Evolutionary conservation across 2,888 invertebrate species (phyloP).

Genomic region (Meloe dianella): DNA sequence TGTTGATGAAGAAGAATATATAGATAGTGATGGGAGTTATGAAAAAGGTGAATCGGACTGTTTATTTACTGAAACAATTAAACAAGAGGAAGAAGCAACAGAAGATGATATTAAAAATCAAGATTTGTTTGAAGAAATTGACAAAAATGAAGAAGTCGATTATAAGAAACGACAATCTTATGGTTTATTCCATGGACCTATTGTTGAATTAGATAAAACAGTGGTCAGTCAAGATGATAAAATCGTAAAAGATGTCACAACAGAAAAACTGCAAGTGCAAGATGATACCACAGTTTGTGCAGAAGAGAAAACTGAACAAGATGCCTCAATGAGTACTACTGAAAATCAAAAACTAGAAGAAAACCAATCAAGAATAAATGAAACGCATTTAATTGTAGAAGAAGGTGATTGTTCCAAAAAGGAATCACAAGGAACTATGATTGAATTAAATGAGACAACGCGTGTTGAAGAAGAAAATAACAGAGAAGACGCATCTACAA

Average conservation of each 20-base stretch:
- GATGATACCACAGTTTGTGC: background rate
- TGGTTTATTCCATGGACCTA: background rate
- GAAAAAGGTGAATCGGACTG: background rate
- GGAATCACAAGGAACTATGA: background rate
- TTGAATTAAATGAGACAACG: constrained; percentile 1
- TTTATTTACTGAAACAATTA: background rate
- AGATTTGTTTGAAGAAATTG: background rate
- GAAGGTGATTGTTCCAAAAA: background rate
- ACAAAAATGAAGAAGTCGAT: background rate
- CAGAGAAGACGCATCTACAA: constrained; percentile 11
- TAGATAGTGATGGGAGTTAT: background rate
- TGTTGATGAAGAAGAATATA: constrained; percentile 13
- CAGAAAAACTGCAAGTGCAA: too few species aligned
- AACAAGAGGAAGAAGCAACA: background rate
- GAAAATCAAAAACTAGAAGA: constrained; percentile 3
- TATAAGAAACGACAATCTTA: background rate
- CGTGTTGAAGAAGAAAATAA: constrained; percentile 8
- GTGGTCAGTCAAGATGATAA: background rate
- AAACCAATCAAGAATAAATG: background rate
- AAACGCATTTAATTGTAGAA: background rate
- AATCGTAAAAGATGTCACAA: background rate
- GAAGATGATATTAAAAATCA: background rate
- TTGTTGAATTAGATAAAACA: background rate
- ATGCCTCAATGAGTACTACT: too few species aligned
- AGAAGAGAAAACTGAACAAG: background rate